Evolutionary conservation across 92 coral and sea anemone genomes (phyloP).

Genomic region (Umimayanthus chanpuru): DNA sequence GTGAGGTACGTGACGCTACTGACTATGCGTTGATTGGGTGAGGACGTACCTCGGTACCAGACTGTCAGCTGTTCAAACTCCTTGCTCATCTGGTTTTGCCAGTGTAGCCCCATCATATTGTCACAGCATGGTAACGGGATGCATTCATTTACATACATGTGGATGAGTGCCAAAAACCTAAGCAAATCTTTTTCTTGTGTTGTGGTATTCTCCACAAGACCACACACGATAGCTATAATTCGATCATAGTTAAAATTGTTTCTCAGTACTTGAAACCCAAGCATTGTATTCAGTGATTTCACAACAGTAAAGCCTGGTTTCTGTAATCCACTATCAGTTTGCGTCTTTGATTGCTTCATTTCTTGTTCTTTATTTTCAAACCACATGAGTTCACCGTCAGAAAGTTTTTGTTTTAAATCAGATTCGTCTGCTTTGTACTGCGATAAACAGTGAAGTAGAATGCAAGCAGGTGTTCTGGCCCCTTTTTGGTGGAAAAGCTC

Average conservation of each 20-base stretch:
- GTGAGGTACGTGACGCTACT: slow-evolving; percentile 38
- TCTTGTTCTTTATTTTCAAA: slow-evolving; percentile 40
- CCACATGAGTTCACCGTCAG: slow-evolving; percentile 37
- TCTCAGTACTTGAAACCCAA: slow-evolving; percentile 48
- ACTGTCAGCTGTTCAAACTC: slow-evolving; percentile 40
- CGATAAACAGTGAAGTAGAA: slow-evolving; percentile 43
- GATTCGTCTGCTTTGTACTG: slow-evolving; percentile 30
- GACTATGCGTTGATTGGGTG: slow-evolving; percentile 17
- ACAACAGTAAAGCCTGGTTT: not conserved
- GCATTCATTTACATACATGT: slow-evolving; percentile 31
- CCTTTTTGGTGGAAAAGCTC: slow-evolving; percentile 41
- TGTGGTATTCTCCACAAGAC: slow-evolving; percentile 29
- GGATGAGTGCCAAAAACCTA: slow-evolving; percentile 28
- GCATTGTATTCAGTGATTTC: slow-evolving; percentile 40
- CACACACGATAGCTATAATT: slow-evolving; percentile 31
- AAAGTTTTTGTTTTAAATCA: slow-evolving; percentile 42
- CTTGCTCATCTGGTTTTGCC: slow-evolving; percentile 30
- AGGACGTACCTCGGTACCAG: slow-evolving; percentile 26
- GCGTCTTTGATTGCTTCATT: slow-evolving; percentile 1
- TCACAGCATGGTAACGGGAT: slow-evolving; percentile 46
- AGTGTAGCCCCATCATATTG: slow-evolving; percentile 24
- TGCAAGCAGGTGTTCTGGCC: slow-evolving; percentile 48
- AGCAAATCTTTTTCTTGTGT: slow-evolving; percentile 30
- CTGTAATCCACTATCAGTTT: not conserved
- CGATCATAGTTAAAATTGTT: slow-evolving; percentile 32